phyloP scores from a whole-genome alignment of 2,888 invertebrate species.

The Tetramorium bicarinatum region DNA sequence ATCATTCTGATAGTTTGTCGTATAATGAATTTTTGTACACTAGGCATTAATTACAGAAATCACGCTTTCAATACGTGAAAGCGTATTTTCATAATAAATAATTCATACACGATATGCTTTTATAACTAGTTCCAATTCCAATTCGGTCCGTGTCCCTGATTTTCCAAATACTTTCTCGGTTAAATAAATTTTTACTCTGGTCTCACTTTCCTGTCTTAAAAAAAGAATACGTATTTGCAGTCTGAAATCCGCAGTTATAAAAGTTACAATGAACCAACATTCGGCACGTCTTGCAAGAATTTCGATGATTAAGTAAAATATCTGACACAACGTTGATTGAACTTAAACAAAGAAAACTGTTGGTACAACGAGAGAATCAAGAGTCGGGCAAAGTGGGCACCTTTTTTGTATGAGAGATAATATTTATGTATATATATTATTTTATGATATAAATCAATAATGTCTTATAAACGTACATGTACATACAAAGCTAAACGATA shows the following conservation, averaged over 20 bases:
- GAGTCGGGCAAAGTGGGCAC: slow-evolving; percentile 17
- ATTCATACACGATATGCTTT: slow-evolving; percentile 66
- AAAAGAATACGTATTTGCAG: background rate
- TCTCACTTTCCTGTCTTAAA: background rate
- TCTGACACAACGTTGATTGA: no score
- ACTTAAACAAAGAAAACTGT: background rate
- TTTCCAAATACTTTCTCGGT: background rate
- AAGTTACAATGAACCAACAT: slow-evolving; percentile 32
- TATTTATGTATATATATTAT: slow-evolving; percentile 61
- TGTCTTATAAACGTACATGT: slow-evolving; percentile 82
- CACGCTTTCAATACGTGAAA: background rate
- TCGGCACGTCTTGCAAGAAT: slow-evolving; percentile 3
- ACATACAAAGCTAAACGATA: slow-evolving; percentile 79
- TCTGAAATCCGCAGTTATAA: background rate
- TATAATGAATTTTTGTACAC: background rate
- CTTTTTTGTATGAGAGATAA: slow-evolving; percentile 65
- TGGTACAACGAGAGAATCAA: background rate
- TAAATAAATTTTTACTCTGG: background rate
- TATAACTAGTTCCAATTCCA: slow-evolving; percentile 28
- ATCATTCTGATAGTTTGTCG: background rate
- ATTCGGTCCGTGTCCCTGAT: background rate
- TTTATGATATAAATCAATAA: slow-evolving; percentile 82
- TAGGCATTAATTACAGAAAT: background rate
- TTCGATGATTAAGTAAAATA: background rate
- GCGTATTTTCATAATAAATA: slow-evolving; percentile 22